Base-by-base conservation (phyloP, 2,797 vertebrate species). In the Coregonus ussuriensis region DNA sequence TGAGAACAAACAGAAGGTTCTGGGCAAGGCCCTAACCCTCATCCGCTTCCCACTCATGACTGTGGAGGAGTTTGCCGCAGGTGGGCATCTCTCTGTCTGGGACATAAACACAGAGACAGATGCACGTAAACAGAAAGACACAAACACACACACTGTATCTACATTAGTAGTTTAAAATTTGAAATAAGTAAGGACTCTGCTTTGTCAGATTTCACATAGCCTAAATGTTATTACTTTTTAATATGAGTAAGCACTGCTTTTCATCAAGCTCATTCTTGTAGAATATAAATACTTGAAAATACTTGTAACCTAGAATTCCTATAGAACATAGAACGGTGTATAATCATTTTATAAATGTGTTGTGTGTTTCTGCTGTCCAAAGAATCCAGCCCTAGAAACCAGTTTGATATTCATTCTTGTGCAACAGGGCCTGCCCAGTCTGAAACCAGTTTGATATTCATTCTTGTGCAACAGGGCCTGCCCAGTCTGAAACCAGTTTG, bases 41-140 rank as follows among this genome's bases (percentile, higher is more conserved):
- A 98, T 99, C 84, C 97, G 98, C 84, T 99, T 99, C 88, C 98
- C 98, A 0, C 92, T 99, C 80, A 99, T 99, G 98, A 99, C 97
- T 31, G 98, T 99, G 4, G 98, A 99, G 89, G 98, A 99, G 91
- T 99, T 99, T 78, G 98, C 98, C 1, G 97, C 98, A 93, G 98
- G 98, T 99, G 88, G 83, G 18, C 53, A 33, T 16, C 9, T 25
- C 13, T 41, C 47, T 63, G 37, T 54, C 15, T 35, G 15, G 51
- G 56, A 31, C 29, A 92, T 76, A 29, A 11, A 9, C 52, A 56
- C 16, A 33, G 29, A 21, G 29, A 31, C 71, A 4, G 9, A 37
- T 11, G 16, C 25, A 5, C 7, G 5, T 37, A 1, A 56, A 56
- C 53, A 56, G 14, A 56, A 15, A 56, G 53, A 15, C 53, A 59